Evolutionary conservation across 2,797 vertebrate species (phyloP).

Genomic region (Avahi laniger): DNA sequence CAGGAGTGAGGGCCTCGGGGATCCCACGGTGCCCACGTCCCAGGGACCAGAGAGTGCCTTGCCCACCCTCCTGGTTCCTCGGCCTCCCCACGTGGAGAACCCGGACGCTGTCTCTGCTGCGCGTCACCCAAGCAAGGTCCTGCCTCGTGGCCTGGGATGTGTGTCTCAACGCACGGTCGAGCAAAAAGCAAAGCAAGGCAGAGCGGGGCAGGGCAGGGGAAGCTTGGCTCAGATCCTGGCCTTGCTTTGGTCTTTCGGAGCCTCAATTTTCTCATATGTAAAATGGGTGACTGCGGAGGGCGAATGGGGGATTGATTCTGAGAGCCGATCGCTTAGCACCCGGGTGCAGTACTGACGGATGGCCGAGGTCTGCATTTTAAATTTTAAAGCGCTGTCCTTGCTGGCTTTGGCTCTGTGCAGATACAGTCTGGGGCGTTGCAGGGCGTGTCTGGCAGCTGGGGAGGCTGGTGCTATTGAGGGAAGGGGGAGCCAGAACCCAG

Average conservation of each 20-base stretch:
- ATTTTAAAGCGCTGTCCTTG: rapidly evolving
- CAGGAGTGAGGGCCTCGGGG: neutral
- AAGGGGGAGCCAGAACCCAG: neutral
- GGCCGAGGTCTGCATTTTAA: neutral
- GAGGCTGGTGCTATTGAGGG: neutral
- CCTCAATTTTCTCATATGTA: neutral
- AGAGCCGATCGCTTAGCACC: rapidly evolving
- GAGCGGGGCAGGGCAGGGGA: too few species aligned
- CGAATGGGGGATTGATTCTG: neutral
- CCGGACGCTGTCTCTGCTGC: rapidly evolving
- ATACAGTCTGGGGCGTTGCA: neutral
- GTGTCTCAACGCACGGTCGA: neutral
- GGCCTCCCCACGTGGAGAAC: neutral
- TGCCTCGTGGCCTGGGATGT: neutral
- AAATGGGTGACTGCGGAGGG: too few species aligned
- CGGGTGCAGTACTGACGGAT: rapidly evolving
- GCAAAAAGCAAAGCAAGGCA: neutral
- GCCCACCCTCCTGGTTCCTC: neutral
- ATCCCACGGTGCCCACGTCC: rapidly evolving
- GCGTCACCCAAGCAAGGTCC: neutral
- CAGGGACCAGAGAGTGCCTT: neutral
- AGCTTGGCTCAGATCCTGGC: neutral
- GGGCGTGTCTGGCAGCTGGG: neutral
- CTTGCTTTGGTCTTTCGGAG: neutral
- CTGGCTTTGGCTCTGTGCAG: neutral